Base-by-base conservation (phyloP, 2,113 vertebrate species). In the Aviceda subcristata region DNA sequence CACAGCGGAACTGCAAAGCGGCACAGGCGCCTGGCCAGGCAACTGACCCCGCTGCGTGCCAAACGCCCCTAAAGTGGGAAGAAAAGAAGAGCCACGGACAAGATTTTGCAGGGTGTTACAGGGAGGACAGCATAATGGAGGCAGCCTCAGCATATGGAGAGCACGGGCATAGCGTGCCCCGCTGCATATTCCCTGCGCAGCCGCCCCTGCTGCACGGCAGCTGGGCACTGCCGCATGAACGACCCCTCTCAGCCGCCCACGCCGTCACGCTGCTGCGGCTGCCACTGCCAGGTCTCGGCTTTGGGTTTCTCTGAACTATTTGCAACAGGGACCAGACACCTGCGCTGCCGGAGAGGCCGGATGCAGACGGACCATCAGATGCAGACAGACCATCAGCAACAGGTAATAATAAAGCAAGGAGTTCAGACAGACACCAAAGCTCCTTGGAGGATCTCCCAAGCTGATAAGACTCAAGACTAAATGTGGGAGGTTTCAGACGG, bases 201-300 rank as follows among this genome's bases (percentile, higher is more conserved):
- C 34, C 7, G 3, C 27, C 72, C 62, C 55, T 1, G 7, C 2
- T 9, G 29, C 26, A 7, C 11, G 5, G 13, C 50, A n/a, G 43
- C 36, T 11, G 43, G 30, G 67, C 0, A 11, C 21, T 50, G 53
- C 27, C 10, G 43, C 27, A 3, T 0, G 6, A 19, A 23, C 4
- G 3, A 23, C 16, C 23, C 72, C 20, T 27, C 55, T 48, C 34
- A 15, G 66, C 8, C 32, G 14, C 38, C 20, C 50, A 23, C 2
- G 3, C 7, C 17, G 21, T 8, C 3, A 3, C 2, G 30, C 10
- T 27, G 46, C 43, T 1, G 14, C 1, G 6, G 30, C 48, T 30
- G 36, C 32, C 50, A 6, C 30, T 0, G 6, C 20, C 30, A 19
- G 14, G 16, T 7, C 7, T 6, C 2, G 50, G 43, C 43, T 63